phyloP scores from a whole-genome alignment of 2,888 invertebrate genomes.

The Spicauda simplicius region DNA sequence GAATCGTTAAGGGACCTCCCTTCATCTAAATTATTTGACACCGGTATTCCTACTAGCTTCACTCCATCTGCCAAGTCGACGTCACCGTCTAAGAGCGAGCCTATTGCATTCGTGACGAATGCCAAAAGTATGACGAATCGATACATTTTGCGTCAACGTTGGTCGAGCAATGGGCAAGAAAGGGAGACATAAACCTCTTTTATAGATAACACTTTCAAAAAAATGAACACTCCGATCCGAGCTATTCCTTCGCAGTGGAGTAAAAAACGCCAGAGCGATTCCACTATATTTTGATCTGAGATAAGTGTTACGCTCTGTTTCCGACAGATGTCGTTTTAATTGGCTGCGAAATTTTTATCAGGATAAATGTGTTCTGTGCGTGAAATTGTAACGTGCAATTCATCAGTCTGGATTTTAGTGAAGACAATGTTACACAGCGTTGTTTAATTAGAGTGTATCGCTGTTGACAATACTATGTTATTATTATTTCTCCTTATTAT shows the following conservation, averaged over 20 bases:
- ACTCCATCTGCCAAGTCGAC: conserved; percentile 87
- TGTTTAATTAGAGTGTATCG: too few species aligned
- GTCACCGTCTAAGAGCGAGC: conserved; percentile 77
- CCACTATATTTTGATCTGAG: conserved; percentile 41
- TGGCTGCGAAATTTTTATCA: conserved; percentile 20
- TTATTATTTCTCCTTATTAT: too few species aligned
- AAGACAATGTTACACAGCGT: not conserved
- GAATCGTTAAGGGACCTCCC: conserved; percentile 77
- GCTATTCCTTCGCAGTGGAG: conserved; percentile 62
- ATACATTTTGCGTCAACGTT: conserved; percentile 67
- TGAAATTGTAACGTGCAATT: conserved; percentile 31
- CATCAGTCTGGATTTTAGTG: conserved; percentile 30
- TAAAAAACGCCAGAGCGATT: conserved; percentile 58
- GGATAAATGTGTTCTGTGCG: conserved; percentile 17
- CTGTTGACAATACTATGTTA: too few species aligned
- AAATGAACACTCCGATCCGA: conserved; percentile 64
- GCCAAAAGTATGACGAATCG: conserved; percentile 54
- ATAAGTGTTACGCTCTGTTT: conserved; percentile 51
- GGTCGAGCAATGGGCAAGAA: conserved; percentile 72
- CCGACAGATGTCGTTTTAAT: conserved; percentile 34
- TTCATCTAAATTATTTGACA: conserved; percentile 79
- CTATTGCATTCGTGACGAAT: conserved; percentile 51
- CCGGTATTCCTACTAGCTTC: conserved; percentile 83
- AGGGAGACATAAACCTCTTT: conserved; percentile 64
- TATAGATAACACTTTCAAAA: conserved; percentile 80